Evolutionary conservation across 2,113 vertebrate genomes (phyloP), one percentile per base, ranked within the genome.

Genomic region (Lepidothrix coronata): DNA sequence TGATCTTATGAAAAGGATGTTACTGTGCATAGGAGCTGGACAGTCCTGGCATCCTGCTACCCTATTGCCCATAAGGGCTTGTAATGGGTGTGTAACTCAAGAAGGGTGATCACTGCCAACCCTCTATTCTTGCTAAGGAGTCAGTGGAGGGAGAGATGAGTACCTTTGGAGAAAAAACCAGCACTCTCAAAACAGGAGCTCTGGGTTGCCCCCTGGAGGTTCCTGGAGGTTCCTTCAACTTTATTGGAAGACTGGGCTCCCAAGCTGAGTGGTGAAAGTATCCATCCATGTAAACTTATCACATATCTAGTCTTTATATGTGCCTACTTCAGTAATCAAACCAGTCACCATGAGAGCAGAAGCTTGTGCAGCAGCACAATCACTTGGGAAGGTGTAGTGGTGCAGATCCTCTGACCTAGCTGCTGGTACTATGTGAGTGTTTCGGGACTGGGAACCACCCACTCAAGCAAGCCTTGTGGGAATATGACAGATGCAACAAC

Each of bases 131-230:
- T 73, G 25, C 31, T 28, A 77, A 58, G 15, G 20, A 37, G 13
- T 41, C 35, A 41, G 18, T 28, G 23, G 63, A 89, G 58, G n/a
- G 8, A 80, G 31, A 66, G 25, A 18, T 25, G 31, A 39, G 15
- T 37, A 18, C 12, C 21, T 41, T 70, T 17, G 24, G n/a, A 54
- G 72, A 23, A 77, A 54, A 88, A 70, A 12, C 19, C 35, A 65
- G 35, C 19, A 23, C 12, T 84, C 31, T 19, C 15, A 12, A 44
- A 79, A 52, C 17, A 61, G 16, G 33, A 92, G 75, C n/a, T 90
- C 80, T 62, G 65, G 76, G 61, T 87, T 94, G 91, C 93, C 84
- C 87, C 77, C 89, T 94, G 81, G 80, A 96, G 80, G 84, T 77
- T 28, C 55, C 59, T 91, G 43, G 17, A 66, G 43, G 20, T 83